phyloP scores from a whole-genome alignment of 2,113 vertebrate species.

The Sceloporus tristichus region DNA sequence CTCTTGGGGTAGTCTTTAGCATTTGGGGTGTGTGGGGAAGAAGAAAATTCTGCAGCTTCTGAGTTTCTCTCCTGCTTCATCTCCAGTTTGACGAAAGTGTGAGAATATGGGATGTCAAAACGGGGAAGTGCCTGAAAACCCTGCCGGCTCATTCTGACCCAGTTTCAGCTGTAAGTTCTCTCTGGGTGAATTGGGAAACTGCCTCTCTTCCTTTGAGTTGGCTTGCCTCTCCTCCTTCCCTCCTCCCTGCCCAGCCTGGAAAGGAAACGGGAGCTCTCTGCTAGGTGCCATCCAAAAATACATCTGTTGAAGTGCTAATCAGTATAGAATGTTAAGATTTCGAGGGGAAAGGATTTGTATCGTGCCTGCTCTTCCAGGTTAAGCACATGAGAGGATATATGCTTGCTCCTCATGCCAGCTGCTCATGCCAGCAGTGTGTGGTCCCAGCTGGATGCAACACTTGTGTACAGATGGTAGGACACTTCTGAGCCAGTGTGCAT shows the following conservation, averaged over 20 bases:
- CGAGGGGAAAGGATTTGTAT: neutral
- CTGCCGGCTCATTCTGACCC: slow-evolving; percentile 97
- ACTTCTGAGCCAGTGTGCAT: too few relatives aligned
- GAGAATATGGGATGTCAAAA: slow-evolving; percentile 99
- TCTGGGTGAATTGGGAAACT: neutral
- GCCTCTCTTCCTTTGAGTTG: neutral
- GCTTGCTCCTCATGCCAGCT: too few relatives aligned
- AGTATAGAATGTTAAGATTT: neutral
- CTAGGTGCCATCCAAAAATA: neutral
- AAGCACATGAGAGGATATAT: too few relatives aligned
- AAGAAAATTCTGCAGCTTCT: slow-evolving; percentile 17
- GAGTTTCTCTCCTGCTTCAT: slow-evolving; percentile 26
- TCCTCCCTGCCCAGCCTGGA: neutral
- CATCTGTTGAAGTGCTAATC: neutral
- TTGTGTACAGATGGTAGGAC: too few relatives aligned
- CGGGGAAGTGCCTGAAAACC: slow-evolving; percentile 98
- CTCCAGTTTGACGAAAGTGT: slow-evolving; percentile 96
- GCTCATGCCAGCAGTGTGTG: too few relatives aligned
- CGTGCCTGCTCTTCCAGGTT: neutral
- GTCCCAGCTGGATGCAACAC: too few relatives aligned
- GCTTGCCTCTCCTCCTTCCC: neutral
- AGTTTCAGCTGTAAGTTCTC: slow-evolving; percentile 91
- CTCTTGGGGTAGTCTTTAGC: neutral
- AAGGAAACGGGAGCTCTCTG: neutral
- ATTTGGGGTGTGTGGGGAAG: neutral